Base-by-base conservation (phyloP, 2,888 invertebrate genomes). In the Tenthredo livida region DNA sequence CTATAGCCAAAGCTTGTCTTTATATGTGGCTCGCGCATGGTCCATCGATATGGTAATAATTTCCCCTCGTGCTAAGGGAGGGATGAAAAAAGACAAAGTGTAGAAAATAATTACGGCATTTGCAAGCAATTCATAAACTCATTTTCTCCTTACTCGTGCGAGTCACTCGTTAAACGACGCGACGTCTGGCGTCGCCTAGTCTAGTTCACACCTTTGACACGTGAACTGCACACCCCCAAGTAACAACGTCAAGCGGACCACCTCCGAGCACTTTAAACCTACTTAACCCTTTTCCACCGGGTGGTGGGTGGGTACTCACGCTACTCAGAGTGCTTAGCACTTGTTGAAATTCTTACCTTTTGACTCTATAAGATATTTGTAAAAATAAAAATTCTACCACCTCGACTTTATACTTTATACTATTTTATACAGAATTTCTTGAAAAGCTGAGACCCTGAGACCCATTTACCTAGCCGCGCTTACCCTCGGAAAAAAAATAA, bases 181-280 rank as follows among this genome's bases (percentile, higher is more conserved):
- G 80, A 80, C 80, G 80, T 80, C 80, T 80, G 80, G 80, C 80
- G 80, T 80, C 37, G 61, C 40, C 40, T 61, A 25, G 80, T 80
- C 80, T 80, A 61, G 80, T 80, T 80, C 61, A 43, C 54, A 77
- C 80, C 80, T 80, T 61, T 77, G 21, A 77, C 77, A 29, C 77
- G 77, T 77, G 47, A 50, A 77, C 77, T 54, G 0, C 12, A 33
- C 58, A 80, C 80, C 37, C 80, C 40, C 61, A n/a, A 12, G 12
- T 10, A 58, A 80, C 40, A 58, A 80, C 40, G 33, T 80, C 37
- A 25, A 61, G 33, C 50, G 43, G 37, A 61, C 61, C 80, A 40
- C 58, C 80, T 10, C 80, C 80, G 29, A 21, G 58, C 40, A 61
- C 80, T 58, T 61, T 61, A 10, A 50, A 50, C 61, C 80, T 61